Conservation (phyloP, 2,888 invertebrate species). For the Tillus elongatus region DNA sequence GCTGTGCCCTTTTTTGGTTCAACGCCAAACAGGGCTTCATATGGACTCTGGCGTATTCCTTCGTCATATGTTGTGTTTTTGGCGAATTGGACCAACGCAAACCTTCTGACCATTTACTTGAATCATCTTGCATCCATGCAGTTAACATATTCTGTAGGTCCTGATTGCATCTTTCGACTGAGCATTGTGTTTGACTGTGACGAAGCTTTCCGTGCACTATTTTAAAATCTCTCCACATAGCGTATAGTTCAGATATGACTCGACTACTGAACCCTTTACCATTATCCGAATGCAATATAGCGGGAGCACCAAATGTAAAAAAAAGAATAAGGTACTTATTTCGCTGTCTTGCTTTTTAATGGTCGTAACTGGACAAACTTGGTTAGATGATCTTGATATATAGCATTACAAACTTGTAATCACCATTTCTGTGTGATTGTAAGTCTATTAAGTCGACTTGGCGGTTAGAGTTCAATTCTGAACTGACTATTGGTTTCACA, state of each 20-base stretch:
- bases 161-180: constrained; percentile 22
- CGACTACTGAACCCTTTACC: constrained; percentile 24
- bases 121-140: constrained; percentile 28
- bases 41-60: constrained; percentile 27
- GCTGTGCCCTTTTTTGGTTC: constrained; percentile 24
- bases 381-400: constrained; percentile 20
- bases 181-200: constrained; percentile 21
- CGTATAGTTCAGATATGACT: constrained; percentile 19
- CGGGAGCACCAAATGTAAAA: constrained; percentile 26
- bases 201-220: constrained; percentile 23
- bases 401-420: constrained; percentile 11
- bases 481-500: constrained; percentile 16
- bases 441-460: constrained; percentile 25
- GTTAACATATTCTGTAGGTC: constrained; percentile 21
- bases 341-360: background rate
- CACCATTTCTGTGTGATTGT: constrained; percentile 20
- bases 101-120: constrained; percentile 28
- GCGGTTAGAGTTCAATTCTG: constrained; percentile 17
- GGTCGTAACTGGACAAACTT: constrained; percentile 2
- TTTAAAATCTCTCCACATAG: constrained; percentile 22
- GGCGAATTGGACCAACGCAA: constrained; percentile 25
- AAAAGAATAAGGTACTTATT: constrained; percentile 22
- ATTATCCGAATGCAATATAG: constrained; percentile 29
- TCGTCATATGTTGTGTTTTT: constrained; percentile 26
- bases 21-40: constrained; percentile 30